Evolutionary conservation across 1,140 invertebrate species (phyloP).

Genomic region (Xylocopa sonorina): DNA sequence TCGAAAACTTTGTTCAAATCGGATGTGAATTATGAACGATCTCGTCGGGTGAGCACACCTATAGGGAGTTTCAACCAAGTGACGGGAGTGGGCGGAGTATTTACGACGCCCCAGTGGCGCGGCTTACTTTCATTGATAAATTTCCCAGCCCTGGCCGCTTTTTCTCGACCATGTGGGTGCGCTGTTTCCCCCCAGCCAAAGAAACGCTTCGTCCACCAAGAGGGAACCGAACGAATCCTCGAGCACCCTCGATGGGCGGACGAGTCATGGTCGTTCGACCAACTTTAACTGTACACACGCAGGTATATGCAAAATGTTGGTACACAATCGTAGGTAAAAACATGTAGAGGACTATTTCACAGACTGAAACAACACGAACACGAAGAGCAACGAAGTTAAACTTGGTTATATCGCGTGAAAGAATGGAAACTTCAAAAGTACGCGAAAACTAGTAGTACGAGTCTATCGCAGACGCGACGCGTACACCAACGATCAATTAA

Average conservation of each 20-base stretch:
- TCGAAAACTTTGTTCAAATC: slow-evolving; percentile 65
- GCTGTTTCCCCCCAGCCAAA: background rate
- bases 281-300: background rate
- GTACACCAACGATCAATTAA: too few species aligned
- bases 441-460: too few species aligned
- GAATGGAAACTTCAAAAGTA: too few species aligned
- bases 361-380: too few species aligned
- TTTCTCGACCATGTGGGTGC: background rate
- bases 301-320: too few species aligned
- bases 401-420: too few species aligned
- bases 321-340: too few species aligned
- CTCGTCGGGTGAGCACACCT: slow-evolving; percentile 48
- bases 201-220: slow-evolving; percentile 16
- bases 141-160: slow-evolving; percentile 34
- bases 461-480: too few species aligned
- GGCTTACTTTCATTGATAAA: slow-evolving; percentile 65
- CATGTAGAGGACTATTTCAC: too few species aligned
- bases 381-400: too few species aligned
- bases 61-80: slow-evolving; percentile 42
- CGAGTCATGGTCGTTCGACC: background rate
- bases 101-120: slow-evolving; percentile 59
- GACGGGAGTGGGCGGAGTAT: slow-evolving; percentile 54
- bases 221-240: slow-evolving; percentile 34
- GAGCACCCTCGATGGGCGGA: background rate
- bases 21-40: slow-evolving; percentile 67